These are phyloP conservation scores for Meiosimyza decipiens DNA, from an alignment of 2,888 invertebrate genomes.

Conservation along the genomic window DNA sequence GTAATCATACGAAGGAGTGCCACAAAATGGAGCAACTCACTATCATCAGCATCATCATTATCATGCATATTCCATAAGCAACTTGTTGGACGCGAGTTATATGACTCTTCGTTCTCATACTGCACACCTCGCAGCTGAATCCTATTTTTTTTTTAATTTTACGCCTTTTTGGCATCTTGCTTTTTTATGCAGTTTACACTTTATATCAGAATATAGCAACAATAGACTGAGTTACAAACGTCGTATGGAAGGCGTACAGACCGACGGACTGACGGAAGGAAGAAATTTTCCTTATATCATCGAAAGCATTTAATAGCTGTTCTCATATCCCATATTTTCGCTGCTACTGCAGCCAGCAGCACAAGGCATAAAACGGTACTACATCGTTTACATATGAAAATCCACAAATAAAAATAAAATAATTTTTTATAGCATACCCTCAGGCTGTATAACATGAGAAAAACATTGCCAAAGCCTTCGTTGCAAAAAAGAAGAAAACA, in stretches of 20 bases:
- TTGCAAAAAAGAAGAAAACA: constrained; percentile 3
- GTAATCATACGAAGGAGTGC: constrained; percentile 24
- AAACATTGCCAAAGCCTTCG: background rate
- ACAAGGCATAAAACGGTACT: too few relatives aligned
- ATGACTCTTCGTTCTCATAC: too few relatives aligned
- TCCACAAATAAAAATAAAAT: background rate
- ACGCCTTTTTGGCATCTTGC: background rate
- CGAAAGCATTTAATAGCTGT: constrained; percentile 31
- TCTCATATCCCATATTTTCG: background rate
- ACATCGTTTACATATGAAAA: background rate
- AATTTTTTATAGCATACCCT: constrained; percentile 27
- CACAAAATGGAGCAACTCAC: constrained; percentile 21
- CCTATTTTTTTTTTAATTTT: too few relatives aligned
- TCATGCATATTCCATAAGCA: constrained; percentile 1
- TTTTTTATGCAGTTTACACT: constrained; percentile 7
- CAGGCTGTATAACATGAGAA: constrained; percentile 25
- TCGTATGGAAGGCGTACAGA: background rate
- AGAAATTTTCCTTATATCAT: constrained; percentile 41
- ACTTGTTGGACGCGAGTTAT: constrained; percentile 15
- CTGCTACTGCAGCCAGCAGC: too few relatives aligned
- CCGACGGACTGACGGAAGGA: constrained; percentile 32
- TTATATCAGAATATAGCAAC: background rate
- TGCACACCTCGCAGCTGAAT: too few relatives aligned
- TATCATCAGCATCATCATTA: constrained; percentile 5
- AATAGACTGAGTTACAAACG: background rate